phyloP scores from a whole-genome alignment of 1,140 invertebrate genomes.

The Lethrus apterus region DNA sequence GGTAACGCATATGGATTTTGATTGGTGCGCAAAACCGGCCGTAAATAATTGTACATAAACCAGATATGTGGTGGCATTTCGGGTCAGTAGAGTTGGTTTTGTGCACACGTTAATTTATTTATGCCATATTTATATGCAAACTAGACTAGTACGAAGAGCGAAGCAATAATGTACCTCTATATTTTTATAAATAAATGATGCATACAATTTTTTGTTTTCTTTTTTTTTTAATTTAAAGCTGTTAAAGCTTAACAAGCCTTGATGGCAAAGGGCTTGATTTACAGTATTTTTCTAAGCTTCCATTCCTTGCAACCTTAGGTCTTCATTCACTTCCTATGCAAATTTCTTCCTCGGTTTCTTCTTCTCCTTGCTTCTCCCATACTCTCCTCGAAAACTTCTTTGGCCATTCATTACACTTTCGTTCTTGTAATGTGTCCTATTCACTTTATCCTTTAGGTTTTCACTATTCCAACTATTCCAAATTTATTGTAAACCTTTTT shows the following conservation, averaged over 20 bases:
- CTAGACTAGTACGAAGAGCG: neutral
- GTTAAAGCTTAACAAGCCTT: neutral
- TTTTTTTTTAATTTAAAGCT: neutral
- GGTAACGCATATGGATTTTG: neutral
- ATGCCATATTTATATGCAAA: neutral
- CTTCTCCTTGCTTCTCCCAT: no score
- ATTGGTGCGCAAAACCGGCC: neutral
- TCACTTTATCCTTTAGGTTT: no score
- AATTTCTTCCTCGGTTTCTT: no score
- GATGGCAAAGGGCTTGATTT: no score
- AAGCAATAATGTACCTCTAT: neutral
- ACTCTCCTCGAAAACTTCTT: no score
- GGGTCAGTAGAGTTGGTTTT: neutral
- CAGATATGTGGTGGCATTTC: neutral
- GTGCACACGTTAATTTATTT: neutral
- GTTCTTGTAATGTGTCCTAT: no score
- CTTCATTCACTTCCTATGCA: no score
- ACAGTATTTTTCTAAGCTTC: no score
- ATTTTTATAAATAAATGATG: constrained; percentile 1
- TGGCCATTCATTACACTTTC: no score
- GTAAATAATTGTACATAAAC: neutral
- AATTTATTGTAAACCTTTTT: no score
- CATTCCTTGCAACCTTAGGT: no score
- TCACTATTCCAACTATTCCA: no score
- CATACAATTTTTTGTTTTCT: neutral